Conservation (phyloP, 2,797 vertebrate species). For the Mycteria americana region DNA sequence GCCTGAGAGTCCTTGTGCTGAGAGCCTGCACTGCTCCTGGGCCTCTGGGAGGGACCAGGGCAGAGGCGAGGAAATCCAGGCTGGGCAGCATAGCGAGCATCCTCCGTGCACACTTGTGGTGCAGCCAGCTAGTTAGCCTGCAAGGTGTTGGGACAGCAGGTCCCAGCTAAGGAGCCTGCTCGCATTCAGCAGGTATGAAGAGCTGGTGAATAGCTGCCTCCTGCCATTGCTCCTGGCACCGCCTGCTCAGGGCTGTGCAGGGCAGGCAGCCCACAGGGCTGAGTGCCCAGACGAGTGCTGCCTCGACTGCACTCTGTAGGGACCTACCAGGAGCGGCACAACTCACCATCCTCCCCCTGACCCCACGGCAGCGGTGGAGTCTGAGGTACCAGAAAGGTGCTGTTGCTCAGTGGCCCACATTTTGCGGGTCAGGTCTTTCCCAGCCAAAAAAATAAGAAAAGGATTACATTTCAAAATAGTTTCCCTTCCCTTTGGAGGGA, state of each 20-base stretch:
- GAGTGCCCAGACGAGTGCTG: fast-evolving
- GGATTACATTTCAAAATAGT: conserved; percentile 49
- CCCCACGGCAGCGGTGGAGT: not conserved
- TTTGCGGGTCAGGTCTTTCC: conserved; percentile 24
- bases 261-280: not conserved
- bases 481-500: conserved; percentile 44
- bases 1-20: not conserved
- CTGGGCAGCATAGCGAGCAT: not conserved
- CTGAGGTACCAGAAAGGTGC: not conserved
- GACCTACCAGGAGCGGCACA: not conserved
- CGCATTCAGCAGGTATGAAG: not conserved
- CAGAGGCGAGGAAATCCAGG: not conserved
- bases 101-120: fast-evolving
- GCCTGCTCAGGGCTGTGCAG: not conserved
- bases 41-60: not conserved
- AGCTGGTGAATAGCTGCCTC: not conserved
- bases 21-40: not conserved
- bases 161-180: not conserved
- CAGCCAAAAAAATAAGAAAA: conserved; percentile 40
- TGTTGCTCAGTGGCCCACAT: not conserved
- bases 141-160: not conserved
- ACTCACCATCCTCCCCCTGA: not conserved
- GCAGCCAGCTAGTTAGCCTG: not conserved
- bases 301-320: not conserved
- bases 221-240: not conserved